Conservation (phyloP, 2,888 invertebrate species). For the Doris montereyensis region DNA sequence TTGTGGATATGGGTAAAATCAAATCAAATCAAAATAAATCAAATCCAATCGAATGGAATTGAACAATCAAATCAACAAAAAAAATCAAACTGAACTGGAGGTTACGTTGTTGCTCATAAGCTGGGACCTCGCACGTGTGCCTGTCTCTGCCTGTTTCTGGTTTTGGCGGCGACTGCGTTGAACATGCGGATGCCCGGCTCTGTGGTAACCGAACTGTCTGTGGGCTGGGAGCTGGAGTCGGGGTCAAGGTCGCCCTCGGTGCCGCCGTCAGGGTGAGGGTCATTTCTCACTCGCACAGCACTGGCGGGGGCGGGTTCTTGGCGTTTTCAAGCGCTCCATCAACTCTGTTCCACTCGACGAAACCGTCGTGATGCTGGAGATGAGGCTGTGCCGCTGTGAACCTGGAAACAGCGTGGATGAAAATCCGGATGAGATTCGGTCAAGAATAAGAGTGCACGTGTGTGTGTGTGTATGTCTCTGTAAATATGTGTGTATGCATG, state of each 20-base stretch:
- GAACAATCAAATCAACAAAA: too few species aligned
- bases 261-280: slow-evolving; percentile 50
- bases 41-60: too few species aligned
- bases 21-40: too few species aligned
- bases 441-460: too few species aligned
- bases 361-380: slow-evolving; percentile 68
- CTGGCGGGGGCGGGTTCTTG: slow-evolving; percentile 61
- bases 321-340: slow-evolving; percentile 66
- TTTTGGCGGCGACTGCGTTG: slow-evolving; percentile 67
- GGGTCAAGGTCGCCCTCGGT: slow-evolving; percentile 41
- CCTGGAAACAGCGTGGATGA: slow-evolving; percentile 46
- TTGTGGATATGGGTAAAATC: too few species aligned
- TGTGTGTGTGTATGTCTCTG: too few species aligned
- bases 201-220: slow-evolving; percentile 66
- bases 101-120: slow-evolving; percentile 58
- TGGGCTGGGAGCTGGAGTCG: slow-evolving; percentile 58
- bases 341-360: slow-evolving; percentile 68
- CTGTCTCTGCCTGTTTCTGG: slow-evolving; percentile 67
- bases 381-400: slow-evolving; percentile 65
- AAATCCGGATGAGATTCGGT: too few species aligned
- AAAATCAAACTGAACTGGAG: neutral
- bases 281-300: slow-evolving; percentile 64
- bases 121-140: slow-evolving; percentile 67
- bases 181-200: slow-evolving; percentile 69
- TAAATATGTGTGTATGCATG: too few species aligned